Percentiles rank a stretch among this genome's conserved stretches.
Evolutionary conservation across 1,140 invertebrate genomes (phyloP).

Genomic region (Musca domestica): DNA sequence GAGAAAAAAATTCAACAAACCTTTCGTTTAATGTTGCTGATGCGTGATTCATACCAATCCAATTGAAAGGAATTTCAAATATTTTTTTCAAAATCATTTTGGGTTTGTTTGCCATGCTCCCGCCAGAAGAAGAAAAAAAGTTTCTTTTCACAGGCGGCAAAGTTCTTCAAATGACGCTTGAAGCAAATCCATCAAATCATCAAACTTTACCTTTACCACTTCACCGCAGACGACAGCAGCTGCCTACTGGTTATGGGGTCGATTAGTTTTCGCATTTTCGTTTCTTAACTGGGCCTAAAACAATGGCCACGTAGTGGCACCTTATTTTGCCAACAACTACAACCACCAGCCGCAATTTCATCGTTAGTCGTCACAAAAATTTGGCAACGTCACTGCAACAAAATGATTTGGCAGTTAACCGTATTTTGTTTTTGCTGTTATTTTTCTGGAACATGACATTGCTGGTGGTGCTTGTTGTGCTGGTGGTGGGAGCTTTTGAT

Average conservation of each 20-base stretch:
- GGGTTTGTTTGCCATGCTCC: background rate
- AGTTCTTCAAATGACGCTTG: constrained; percentile 4
- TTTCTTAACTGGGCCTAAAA: background rate
- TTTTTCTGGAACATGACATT: background rate
- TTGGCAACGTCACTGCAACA: background rate
- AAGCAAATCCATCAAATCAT: constrained; percentile 18
- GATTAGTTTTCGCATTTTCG: background rate
- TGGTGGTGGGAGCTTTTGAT: too few species aligned
- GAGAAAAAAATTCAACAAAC: too few species aligned
- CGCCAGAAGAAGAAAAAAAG: too few species aligned
- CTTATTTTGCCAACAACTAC: background rate
- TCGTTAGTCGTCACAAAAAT: background rate
- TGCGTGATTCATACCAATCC: constrained; percentile 3
- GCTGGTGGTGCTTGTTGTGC: background rate
- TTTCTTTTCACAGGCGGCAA: constrained; percentile 9
- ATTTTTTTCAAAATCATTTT: background rate
- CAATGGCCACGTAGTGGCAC: too few species aligned
- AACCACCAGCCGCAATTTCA: background rate
- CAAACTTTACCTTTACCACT: background rate
- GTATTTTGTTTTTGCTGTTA: background rate
- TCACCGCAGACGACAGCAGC: background rate
- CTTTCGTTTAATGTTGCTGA: too few species aligned
- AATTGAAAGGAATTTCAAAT: constrained; percentile 16
- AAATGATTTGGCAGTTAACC: constrained; percentile 14
- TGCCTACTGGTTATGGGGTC: background rate